These are phyloP conservation scores for Lagria hirta DNA, from an alignment of 2,888 invertebrate genomes.

Conservation along the genomic window DNA sequence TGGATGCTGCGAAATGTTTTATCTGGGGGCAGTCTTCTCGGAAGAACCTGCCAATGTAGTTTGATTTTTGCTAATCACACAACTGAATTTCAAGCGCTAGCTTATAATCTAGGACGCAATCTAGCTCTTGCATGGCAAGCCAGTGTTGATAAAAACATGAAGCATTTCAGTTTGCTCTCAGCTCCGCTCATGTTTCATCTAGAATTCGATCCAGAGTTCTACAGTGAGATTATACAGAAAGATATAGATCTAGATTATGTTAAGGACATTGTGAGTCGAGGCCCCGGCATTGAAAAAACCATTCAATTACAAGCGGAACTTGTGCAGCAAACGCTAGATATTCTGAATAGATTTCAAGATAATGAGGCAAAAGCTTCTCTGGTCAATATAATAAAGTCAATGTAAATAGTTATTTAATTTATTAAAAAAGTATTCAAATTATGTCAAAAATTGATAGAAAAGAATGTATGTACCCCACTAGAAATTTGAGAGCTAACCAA, in stretches of 20 bases:
- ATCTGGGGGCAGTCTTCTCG: slow-evolving; percentile 71
- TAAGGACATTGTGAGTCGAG: slow-evolving; percentile 47
- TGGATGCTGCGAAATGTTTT: slow-evolving; percentile 77
- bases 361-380: slow-evolving; percentile 80
- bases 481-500: too few species aligned
- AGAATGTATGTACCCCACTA: too few species aligned
- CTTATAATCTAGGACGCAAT: slow-evolving; percentile 84
- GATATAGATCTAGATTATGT: slow-evolving; percentile 63
- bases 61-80: slow-evolving; percentile 79
- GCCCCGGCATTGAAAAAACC: slow-evolving; percentile 72
- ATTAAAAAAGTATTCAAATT: too few species aligned
- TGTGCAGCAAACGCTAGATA: slow-evolving; percentile 69
- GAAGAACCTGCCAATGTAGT: slow-evolving; percentile 83
- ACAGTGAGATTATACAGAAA: slow-evolving; percentile 64
- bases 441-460: slow-evolving; percentile 12
- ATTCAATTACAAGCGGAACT: slow-evolving; percentile 71
- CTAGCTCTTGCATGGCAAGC: slow-evolving; percentile 85
- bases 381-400: slow-evolving; percentile 75
- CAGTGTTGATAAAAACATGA: slow-evolving; percentile 62
- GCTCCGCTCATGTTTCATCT: slow-evolving; percentile 83
- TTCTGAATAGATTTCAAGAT: slow-evolving; percentile 71
- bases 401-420: too few species aligned
- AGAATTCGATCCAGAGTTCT: slow-evolving; percentile 67
- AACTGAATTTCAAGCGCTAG: slow-evolving; percentile 70
- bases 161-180: slow-evolving; percentile 68